Conservation (phyloP, 2,888 invertebrate species). For the Trichogramma evanescens region DNA sequence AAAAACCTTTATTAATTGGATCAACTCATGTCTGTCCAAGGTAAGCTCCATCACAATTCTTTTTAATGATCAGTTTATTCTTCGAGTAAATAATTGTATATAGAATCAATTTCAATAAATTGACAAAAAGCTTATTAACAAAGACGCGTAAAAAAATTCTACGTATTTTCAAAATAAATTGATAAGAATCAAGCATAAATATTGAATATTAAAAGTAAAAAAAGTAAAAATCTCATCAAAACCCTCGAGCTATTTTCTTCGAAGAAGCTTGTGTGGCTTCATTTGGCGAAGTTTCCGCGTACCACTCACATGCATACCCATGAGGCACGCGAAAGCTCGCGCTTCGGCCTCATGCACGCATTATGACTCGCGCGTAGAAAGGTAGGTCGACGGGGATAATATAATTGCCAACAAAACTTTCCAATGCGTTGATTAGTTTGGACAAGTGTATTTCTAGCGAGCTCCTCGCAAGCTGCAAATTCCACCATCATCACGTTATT, state of each 20-base stretch:
- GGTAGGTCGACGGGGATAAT: conserved; percentile 9
- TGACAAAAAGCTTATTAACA: too few species aligned
- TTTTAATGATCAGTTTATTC: too few species aligned
- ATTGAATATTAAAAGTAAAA: too few species aligned
- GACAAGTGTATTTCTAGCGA: neutral
- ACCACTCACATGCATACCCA: neutral
- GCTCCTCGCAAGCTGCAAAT: neutral
- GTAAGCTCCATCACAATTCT: conserved; percentile 54
- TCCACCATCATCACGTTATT: conserved; percentile 8
- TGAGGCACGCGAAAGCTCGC: neutral
- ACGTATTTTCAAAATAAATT: too few species aligned
- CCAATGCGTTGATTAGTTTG: conserved; percentile 18
- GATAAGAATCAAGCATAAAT: too few species aligned
- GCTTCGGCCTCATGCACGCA: neutral
- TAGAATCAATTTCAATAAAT: too few species aligned
- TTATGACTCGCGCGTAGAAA: conserved; percentile 5
- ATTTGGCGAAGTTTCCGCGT: neutral
- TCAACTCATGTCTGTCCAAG: conserved; percentile 94
- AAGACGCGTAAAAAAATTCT: too few species aligned
- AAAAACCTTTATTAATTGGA: conserved; percentile 99
- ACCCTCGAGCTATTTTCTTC: too few species aligned
- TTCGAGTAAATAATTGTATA: too few species aligned
- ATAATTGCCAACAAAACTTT: conserved; percentile 27
- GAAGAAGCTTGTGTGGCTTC: neutral
- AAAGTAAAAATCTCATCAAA: too few species aligned